Evolutionary conservation across 2,113 vertebrate genomes (phyloP), one percentile per base, ranked within the genome.

Genomic region (Prunella himalayana): DNA sequence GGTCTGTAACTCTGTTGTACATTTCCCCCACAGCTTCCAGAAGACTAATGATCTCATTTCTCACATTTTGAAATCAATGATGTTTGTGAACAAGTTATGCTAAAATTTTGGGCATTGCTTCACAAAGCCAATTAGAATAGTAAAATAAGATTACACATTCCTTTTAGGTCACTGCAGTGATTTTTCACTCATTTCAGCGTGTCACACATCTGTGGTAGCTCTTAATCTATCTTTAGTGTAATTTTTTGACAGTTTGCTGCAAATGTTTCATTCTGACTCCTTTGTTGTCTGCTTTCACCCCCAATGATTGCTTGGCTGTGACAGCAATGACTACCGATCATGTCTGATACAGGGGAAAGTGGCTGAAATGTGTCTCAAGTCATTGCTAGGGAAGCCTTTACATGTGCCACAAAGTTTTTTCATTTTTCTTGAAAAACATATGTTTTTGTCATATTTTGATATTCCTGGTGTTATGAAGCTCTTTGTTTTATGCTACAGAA

Each of bases 171-270:
- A 71, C 39, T 64, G 28, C 23, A 31, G 64, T 64, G 54, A 64
- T 94, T 93, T 95, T 77, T 83, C 68, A 75, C 9, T 56, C 33
- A 64, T 83, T 93, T 90, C 41, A 64, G 51, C 35, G 51, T 12
- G 45, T 54, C 44, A 27, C 19, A 50, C 2, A 9, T 56, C 51
- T 78, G 21, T 65, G 24, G 33, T 85, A 88, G 35, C 31, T 50
- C 51, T 96, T 92, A 94, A 92, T 78, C 66, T 82, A 66, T 33
- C 65, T 95, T 95, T 93, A 90, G 72, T 72, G 83, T 33, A 91
- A 11, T 60, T 73, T 94, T 90, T 81, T 92, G 51, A 56, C 68
- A 85, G 24, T 70, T 66, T 71, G 49, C 51, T 83, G n/a, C 60
- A 81, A 44, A 31, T 90, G 27, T 51, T 92, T 61, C 25, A n/a